Conservation (phyloP, 1,140 invertebrate species). For the Sarcophaga bullata region DNA sequence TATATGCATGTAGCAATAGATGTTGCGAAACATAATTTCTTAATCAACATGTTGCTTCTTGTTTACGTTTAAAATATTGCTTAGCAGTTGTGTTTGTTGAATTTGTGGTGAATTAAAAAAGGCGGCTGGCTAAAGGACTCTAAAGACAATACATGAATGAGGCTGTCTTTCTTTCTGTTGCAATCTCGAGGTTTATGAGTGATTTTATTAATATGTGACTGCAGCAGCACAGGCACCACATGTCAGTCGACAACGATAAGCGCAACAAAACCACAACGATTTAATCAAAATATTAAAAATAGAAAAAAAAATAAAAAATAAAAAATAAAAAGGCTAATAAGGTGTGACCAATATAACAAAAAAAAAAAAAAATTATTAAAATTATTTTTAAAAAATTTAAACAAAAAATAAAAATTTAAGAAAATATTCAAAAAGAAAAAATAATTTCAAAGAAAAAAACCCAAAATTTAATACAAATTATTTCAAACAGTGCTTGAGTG, state of each 20-base stretch:
- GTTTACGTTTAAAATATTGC: too few species aligned
- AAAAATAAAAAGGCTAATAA: background rate
- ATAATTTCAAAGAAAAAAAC: background rate
- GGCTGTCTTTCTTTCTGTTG: background rate
- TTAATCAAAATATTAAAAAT: background rate
- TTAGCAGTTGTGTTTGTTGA: too few species aligned
- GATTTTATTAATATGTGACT: conserved; percentile 29
- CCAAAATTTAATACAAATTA: background rate
- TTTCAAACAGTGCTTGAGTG: background rate
- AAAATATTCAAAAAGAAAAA: background rate
- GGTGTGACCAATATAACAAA: background rate
- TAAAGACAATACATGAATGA: background rate
- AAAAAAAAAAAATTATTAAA: background rate
- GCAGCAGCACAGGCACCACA: conserved; percentile 9
- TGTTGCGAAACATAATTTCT: too few species aligned
- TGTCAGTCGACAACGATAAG: conserved; percentile 22
- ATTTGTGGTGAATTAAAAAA: background rate
- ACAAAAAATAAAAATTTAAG: background rate
- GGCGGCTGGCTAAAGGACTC: background rate
- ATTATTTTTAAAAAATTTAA: background rate
- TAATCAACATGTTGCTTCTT: too few species aligned
- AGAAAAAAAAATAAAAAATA: background rate
- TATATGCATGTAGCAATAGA: too few species aligned
- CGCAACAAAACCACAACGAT: conserved; percentile 33
- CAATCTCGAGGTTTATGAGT: background rate